Evolutionary conservation across 2,888 invertebrate genomes (phyloP).

Genomic region (Lacanobia oleracea): DNA sequence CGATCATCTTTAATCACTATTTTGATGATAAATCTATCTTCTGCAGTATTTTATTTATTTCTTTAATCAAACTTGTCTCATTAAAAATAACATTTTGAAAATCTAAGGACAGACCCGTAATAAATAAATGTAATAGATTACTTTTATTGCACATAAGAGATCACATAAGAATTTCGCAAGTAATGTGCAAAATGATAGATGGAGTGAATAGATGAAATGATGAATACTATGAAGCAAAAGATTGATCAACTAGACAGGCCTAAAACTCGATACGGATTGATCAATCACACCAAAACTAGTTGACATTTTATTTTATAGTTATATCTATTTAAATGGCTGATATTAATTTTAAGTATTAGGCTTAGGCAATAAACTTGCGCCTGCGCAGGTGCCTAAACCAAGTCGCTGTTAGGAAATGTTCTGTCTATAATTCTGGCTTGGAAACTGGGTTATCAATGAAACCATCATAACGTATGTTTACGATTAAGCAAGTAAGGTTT

Average conservation of each 20-base stretch:
- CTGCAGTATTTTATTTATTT: not conserved
- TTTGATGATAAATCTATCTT: constrained; percentile 24
- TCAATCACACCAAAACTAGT: constrained; percentile 46
- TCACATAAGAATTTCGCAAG: constrained; percentile 34
- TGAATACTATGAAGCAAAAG: constrained; percentile 12
- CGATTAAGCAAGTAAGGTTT: not conserved
- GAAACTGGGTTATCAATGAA: constrained; percentile 40
- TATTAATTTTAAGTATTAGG: constrained; percentile 38
- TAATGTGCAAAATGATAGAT: constrained; percentile 33
- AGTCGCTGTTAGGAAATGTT: constrained; percentile 33
- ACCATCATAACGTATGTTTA: constrained; percentile 10
- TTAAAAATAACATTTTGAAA: not conserved
- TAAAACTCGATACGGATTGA: constrained; percentile 43
- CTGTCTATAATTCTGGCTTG: constrained; percentile 24
- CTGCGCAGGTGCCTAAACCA: constrained; percentile 33
- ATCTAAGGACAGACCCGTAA: constrained; percentile 14
- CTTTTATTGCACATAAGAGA: constrained; percentile 18
- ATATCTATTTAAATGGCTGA: constrained; percentile 41
- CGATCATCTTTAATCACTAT: not conserved
- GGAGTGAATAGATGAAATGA: too few relatives aligned
- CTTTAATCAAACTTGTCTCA: not conserved
- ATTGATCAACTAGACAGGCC: constrained; percentile 41
- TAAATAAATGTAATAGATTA: constrained; percentile 33
- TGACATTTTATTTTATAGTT: constrained; percentile 54
- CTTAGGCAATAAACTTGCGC: constrained; percentile 45